Conservation (phyloP, 2,888 invertebrate genomes). For the Sympetrum striolatum region DNA sequence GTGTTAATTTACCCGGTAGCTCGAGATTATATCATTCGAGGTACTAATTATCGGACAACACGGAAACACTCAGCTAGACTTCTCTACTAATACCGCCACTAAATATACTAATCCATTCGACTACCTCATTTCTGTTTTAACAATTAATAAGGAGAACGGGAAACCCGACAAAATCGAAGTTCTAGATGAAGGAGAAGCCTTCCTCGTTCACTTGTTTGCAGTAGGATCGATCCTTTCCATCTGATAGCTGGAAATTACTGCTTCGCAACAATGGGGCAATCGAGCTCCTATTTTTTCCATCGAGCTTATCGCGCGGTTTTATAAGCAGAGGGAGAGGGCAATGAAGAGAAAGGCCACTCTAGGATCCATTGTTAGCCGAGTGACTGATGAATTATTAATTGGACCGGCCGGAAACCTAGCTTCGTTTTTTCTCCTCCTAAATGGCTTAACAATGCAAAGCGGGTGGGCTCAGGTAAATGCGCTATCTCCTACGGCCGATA, state of each 20-base stretch:
- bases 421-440: neutral
- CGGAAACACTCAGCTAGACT: too few species aligned
- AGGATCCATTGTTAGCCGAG: constrained; percentile 11
- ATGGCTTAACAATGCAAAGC: constrained; percentile 14
- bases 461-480: neutral
- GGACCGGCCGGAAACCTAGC: constrained; percentile 7
- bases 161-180: neutral
- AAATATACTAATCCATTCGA: too few species aligned
- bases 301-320: neutral
- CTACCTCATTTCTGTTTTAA: neutral
- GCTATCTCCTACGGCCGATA: neutral
- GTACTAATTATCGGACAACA: too few species aligned
- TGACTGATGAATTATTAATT: constrained; percentile 33
- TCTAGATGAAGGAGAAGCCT: neutral
- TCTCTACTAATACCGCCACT: too few species aligned
- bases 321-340: neutral
- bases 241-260: constrained; percentile 23
- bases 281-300: neutral
- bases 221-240: neutral
- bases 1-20: too few species aligned
- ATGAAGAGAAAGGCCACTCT: neutral
- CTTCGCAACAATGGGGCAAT: constrained; percentile 29
- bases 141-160: neutral
- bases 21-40: too few species aligned
- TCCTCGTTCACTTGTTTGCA: neutral